Evolutionary conservation across 2,888 invertebrate genomes (phyloP).

Genomic region (Polia nebulosa): DNA sequence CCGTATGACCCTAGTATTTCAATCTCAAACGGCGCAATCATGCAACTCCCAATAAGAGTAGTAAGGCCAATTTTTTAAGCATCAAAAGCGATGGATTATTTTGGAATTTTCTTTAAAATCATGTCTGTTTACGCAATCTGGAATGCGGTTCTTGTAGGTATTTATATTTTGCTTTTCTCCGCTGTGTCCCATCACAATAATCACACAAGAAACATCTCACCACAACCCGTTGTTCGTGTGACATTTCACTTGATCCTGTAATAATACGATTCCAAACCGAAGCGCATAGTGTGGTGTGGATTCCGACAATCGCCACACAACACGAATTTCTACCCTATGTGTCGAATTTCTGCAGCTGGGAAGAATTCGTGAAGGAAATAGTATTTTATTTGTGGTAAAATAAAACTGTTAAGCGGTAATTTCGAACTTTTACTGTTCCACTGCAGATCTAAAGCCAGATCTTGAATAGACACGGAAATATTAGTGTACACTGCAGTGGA

Average conservation of each 20-base stretch:
- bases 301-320: constrained; percentile 39
- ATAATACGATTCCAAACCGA: constrained; percentile 66
- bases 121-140: no score
- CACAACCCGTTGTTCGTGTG: constrained; percentile 46
- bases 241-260: constrained; percentile 66
- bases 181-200: constrained; percentile 20
- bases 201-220: constrained; percentile 18
- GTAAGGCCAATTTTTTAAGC: no score
- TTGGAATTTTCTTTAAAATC: no score
- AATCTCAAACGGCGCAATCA: no score
- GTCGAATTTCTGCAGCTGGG: constrained; percentile 34
- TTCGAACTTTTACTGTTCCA: background rate
- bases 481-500: background rate
- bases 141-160: no score
- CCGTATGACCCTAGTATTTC: no score
- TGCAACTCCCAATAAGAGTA: no score
- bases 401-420: constrained; percentile 5
- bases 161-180: background rate
- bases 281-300: constrained; percentile 48
- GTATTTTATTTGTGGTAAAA: constrained; percentile 22
- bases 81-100: no score
- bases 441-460: background rate
- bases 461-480: background rate
- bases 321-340: constrained; percentile 39
- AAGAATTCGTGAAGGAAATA: constrained; percentile 31